These are phyloP conservation scores for Acanthornis magna DNA, from an alignment of 2,797 vertebrate genomes.

Conservation along the genomic window DNA sequence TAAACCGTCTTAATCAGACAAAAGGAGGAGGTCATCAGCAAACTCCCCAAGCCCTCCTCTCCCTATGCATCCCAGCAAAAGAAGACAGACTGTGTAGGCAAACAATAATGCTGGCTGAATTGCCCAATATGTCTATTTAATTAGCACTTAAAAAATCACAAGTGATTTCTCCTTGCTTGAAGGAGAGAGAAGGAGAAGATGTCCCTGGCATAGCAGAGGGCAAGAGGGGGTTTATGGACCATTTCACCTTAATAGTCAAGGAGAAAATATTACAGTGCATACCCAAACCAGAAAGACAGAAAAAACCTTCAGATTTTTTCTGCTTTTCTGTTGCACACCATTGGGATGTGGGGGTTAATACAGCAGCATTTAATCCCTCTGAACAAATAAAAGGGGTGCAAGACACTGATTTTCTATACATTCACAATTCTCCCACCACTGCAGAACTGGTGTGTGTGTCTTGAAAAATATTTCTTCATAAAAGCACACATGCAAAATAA, in stretches of 20 bases:
- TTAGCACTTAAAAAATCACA: constrained; percentile 8
- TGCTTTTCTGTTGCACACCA: background rate
- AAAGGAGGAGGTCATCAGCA: background rate
- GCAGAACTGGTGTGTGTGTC: background rate
- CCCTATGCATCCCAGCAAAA: background rate
- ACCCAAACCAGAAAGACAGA: background rate
- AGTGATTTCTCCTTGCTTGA: constrained; percentile 8
- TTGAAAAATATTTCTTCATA: background rate
- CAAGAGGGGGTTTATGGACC: background rate
- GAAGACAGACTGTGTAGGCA: background rate
- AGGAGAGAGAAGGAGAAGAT: background rate
- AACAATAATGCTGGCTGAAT: background rate
- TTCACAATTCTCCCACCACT: background rate
- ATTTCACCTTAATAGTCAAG: background rate
- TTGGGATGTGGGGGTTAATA: background rate
- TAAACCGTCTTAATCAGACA: background rate
- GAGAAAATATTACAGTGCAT: background rate
- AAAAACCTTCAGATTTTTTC: background rate
- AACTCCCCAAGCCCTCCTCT: background rate
- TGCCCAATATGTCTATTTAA: constrained; percentile 17
- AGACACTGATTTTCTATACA: background rate
- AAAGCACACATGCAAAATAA: background rate
- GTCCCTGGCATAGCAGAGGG: background rate
- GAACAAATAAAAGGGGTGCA: background rate
- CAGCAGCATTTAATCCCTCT: background rate